Percentiles rank a stretch among this genome's conserved stretches.
Conservation (phyloP, 1,140 invertebrate genomes). For the Brachionus rotundiformis region DNA sequence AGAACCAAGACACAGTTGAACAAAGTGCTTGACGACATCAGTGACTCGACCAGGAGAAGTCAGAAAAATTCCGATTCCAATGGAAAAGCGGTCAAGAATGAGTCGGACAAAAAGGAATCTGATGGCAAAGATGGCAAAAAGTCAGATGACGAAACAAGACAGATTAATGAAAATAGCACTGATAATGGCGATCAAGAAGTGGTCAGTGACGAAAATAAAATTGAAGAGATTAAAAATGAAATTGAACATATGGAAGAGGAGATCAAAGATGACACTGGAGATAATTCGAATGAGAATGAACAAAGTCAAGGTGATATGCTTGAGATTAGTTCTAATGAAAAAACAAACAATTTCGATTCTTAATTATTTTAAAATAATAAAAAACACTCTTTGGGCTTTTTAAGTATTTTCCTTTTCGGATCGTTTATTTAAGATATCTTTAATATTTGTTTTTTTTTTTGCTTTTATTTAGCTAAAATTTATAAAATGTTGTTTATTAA, state of each 20-base stretch:
- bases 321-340: slow-evolving; percentile 7
- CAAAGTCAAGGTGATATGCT: background rate
- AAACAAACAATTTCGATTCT: background rate
- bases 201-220: background rate
- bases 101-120: slow-evolving; percentile 1
- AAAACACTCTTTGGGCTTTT: background rate
- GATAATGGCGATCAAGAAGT: background rate
- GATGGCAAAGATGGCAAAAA: background rate
- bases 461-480: slow-evolving; percentile 1
- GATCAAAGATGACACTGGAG: background rate
- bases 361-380: background rate
- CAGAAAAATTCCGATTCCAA: background rate
- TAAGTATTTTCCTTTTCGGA: background rate
- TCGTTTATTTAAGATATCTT: background rate
- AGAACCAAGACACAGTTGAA: slow-evolving; percentile 30
- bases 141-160: background rate
- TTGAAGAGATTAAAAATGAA: background rate
- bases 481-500: slow-evolving; percentile 7
- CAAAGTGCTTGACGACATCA: slow-evolving; percentile 30
- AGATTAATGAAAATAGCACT: background rate
- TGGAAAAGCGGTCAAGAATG: background rate
- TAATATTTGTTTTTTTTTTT: background rate
- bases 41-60: slow-evolving; percentile 32
- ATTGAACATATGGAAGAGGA: background rate
- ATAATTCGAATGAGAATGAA: slow-evolving; percentile 37